Evolutionary conservation across 2,113 vertebrate genomes (phyloP).

Genomic region (Cnemophilus loriae): DNA sequence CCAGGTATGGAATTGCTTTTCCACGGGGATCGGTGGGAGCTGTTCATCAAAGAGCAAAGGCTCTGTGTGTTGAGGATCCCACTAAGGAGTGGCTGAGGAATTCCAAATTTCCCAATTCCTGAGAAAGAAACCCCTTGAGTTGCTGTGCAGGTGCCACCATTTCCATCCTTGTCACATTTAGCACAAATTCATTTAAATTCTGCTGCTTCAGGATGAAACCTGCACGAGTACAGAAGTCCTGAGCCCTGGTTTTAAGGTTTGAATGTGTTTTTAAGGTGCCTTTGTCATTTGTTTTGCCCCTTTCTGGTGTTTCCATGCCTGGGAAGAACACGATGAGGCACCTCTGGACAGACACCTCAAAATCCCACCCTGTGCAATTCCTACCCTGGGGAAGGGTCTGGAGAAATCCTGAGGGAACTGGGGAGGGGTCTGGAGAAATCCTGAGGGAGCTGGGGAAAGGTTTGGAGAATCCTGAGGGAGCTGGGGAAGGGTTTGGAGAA

Average conservation of each 20-base stretch:
- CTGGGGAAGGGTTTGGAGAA: no score
- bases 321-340: background rate
- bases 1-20: constrained; percentile 79
- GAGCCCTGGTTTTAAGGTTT: background rate
- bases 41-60: background rate
- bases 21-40: background rate
- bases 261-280: background rate
- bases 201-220: background rate
- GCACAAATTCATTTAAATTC: background rate
- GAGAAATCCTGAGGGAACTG: no score
- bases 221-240: background rate
- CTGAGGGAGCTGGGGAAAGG: no score
- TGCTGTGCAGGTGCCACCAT: background rate
- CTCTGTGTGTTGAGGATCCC: background rate
- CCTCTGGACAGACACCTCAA: background rate
- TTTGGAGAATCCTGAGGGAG: no score
- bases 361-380: background rate
- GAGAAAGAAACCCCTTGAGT: background rate
- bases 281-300: background rate
- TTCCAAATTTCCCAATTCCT: background rate
- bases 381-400: no score
- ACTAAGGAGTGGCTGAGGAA: background rate
- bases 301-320: background rate
- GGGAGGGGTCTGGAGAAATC: no score
- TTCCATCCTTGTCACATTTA: rapidly evolving